Base-by-base conservation (phyloP, 2,888 invertebrate species). In the Tethea ocularis region DNA sequence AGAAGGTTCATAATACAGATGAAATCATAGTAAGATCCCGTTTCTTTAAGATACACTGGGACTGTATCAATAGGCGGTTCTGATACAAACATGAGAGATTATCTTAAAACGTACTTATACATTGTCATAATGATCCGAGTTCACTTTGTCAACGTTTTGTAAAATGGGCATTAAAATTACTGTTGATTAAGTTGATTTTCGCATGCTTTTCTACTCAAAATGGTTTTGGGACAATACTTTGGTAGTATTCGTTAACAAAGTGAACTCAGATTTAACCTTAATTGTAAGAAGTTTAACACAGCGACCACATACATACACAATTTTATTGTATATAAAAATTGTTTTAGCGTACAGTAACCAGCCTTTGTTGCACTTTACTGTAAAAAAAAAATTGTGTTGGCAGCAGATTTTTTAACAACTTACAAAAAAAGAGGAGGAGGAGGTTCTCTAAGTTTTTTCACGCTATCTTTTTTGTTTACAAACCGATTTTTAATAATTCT, bases 41-140 rank as follows among this genome's bases (percentile, higher is more conserved):
- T 33, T 54, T 54, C 33, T 22, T 36, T 33, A 8, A n/a, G 17
- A 29, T 29, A 17, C 17, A 54, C 52, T 24, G 62, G 66, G 62
- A 55, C n/a, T 64, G 65, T 62, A 69, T 66, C 60, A 62, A 70
- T 76, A 81, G 80, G 80, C 80, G 78, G 78, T 72, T 29, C 74
- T 65, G 64, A 77, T 78, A 80, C 75, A 79, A 75, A 81, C 71
- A 73, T 78, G 78, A 75, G 72, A 80, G 78, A 75, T 66, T 71
- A 46, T 46, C 46, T 46, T 77, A 71, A 61, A 24, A 57, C 68
- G 59, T 64, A 69, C 65, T 66, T 67, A 64, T 69, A 74, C 69
- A 68, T 69, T 62, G 68, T 71, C 67, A 70, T 20, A 66, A 68
- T 58, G 52, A 60, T 67, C 62, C 53, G 63, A 67, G 63, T 68